These are phyloP conservation scores for Gonatopus flavifemur DNA, from an alignment of 1,140 invertebrate genomes.

Conservation along the genomic window DNA sequence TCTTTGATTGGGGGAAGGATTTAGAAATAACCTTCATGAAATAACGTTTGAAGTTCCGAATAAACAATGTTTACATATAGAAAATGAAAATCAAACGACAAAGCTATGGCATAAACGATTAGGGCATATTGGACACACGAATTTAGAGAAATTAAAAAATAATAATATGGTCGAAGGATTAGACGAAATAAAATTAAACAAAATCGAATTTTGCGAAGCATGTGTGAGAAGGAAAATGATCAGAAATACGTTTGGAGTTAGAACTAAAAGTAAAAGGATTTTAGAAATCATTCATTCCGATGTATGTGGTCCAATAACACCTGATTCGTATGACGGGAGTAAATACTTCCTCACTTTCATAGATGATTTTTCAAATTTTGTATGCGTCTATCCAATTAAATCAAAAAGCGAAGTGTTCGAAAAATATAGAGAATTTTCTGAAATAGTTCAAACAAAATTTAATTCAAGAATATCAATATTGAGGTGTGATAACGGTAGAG, in stretches of 20 bases:
- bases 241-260: background rate
- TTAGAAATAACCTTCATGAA: no score
- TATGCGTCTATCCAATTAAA: constrained; percentile 25
- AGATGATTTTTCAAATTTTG: constrained; percentile 28
- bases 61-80: no score
- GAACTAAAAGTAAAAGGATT: constrained; percentile 2
- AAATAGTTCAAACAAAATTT: constrained; percentile 19
- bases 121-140: no score
- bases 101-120: no score
- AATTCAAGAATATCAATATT: constrained; percentile 20
- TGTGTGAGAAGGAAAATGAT: constrained; percentile 8
- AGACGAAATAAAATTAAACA: background rate
- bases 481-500: constrained; percentile 25
- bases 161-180: no score
- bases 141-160: no score
- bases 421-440: background rate
- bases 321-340: constrained; percentile 23
- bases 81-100: no score
- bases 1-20: background rate
- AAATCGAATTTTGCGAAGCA: no score
- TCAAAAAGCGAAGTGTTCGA: constrained; percentile 35
- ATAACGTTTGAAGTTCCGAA: no score
- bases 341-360: constrained; percentile 10
- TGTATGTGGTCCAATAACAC: constrained; percentile 39
- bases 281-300: constrained; percentile 43